Base-by-base conservation (phyloP, 2,797 vertebrate species). In the Pempheris klunzingeri region DNA sequence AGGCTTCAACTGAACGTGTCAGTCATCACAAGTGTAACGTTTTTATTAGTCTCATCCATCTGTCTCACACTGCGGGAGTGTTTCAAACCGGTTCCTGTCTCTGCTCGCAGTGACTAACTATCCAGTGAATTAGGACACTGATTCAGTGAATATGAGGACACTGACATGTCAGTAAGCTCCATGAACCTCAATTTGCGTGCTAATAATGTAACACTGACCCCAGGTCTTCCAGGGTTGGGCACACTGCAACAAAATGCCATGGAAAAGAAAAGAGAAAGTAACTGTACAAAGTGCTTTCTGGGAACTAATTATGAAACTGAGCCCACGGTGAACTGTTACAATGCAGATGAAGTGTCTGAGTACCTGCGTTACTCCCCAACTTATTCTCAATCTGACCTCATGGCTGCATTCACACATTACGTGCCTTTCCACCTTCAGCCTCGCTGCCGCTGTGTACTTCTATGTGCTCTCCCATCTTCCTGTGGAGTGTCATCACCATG, bases 401-500 rank as follows among this genome's bases (percentile, higher is more conserved):
- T 54, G n/a, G 8, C 55, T 52, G 22, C 7, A 26, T n/a, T n/a
- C 28, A 28, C 39, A 34, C 30, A 26, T 13, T 14, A 14, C 44
- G 22, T 63, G 32, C 14, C 1, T 43, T 17, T 39, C 43, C 7
- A 5, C 36, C 43, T 32, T 26, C 71, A 90, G 87, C 47, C 15
- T 66, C 83, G 0, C 75, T 88, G 44, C 59, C 90, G 0, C 78
- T 92, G 54, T 84, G 82, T 65, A 71, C 10, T 1, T 97, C 96
- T 0, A 94, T 96, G 54, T 93, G 92, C 50, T 96, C 97, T 1
- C 94, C 97, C 57, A 96, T 97, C 77, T 95, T 98, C 72, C 89
- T 97, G 32, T 98, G 96, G 96, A 97, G 96, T 78, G 80, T 97
- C 43, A 82, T 97, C 41, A 96, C 96, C 74, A 98, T 97, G 97